These are phyloP conservation scores for Pseudoips prasinana DNA, from an alignment of 2,888 invertebrate species.

Conservation along the genomic window DNA sequence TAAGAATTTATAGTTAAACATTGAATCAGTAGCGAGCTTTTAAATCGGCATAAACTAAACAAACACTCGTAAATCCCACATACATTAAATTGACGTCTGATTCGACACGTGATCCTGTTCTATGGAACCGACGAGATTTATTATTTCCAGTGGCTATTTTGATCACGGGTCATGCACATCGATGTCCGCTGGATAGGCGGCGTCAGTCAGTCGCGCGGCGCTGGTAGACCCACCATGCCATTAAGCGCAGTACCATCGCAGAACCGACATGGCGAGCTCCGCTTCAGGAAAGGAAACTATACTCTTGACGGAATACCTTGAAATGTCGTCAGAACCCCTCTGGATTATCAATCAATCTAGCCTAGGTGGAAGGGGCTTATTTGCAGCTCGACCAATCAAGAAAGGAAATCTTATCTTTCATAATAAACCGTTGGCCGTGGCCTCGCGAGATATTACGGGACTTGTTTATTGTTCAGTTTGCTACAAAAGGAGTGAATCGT, in stretches of 20 bases:
- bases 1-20: too few relatives aligned
- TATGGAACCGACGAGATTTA: slow-evolving; percentile 56
- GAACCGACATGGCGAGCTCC: slow-evolving; percentile 35
- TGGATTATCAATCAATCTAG: slow-evolving; percentile 83
- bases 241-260: slow-evolving; percentile 27
- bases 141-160: slow-evolving; percentile 73
- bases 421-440: slow-evolving; percentile 85
- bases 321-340: slow-evolving; percentile 23
- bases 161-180: slow-evolving; percentile 61
- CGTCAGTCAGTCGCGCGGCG: slow-evolving; percentile 56
- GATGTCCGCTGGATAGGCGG: slow-evolving; percentile 37
- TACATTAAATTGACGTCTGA: slow-evolving; percentile 52
- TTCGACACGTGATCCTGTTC: slow-evolving; percentile 57
- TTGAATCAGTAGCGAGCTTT: too few relatives aligned
- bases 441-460: slow-evolving; percentile 81
- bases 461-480: slow-evolving; percentile 84
- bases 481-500: slow-evolving; percentile 65
- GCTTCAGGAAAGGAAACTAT: slow-evolving; percentile 13
- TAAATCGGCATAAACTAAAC: too few relatives aligned
- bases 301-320: slow-evolving; percentile 25
- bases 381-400: slow-evolving; percentile 83
- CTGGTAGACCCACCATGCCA: slow-evolving; percentile 37
- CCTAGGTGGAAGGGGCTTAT: slow-evolving; percentile 86
- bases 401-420: slow-evolving; percentile 85
- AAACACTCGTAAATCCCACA: slow-evolving; percentile 28